Evolutionary conservation across 2,113 vertebrate genomes (phyloP).

Genomic region (Grammomys surdaster): DNA sequence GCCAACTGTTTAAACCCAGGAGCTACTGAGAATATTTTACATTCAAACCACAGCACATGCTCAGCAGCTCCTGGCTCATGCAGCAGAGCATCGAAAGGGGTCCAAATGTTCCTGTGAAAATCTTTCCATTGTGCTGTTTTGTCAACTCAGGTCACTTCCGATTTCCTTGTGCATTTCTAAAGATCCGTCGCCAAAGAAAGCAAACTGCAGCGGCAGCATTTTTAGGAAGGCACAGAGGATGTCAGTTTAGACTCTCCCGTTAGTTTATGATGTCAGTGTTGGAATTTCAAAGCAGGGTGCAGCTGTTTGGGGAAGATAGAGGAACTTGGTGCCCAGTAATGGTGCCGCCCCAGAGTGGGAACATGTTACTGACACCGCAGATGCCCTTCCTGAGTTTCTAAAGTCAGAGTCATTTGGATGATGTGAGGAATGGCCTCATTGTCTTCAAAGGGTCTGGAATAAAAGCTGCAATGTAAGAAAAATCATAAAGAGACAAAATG

Average conservation of each 20-base stretch:
- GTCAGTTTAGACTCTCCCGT: neutral
- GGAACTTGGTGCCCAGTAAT: neutral
- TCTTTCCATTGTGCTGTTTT: neutral
- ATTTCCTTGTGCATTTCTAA: neutral
- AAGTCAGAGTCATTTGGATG: neutral
- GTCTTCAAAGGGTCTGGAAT: constrained; percentile 15
- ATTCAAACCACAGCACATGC: too few species aligned
- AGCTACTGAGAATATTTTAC: neutral
- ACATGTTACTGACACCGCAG: neutral
- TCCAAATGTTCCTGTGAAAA: neutral
- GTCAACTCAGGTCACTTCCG: neutral
- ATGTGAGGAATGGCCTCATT: neutral
- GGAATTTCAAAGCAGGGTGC: neutral
- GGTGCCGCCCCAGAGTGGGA: neutral
- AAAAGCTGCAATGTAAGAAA: constrained; percentile 20
- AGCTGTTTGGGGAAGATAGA: neutral
- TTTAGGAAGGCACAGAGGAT: neutral
- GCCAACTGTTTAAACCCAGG: neutral
- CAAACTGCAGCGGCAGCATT: neutral
- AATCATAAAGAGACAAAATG: neutral
- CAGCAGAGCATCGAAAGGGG: neutral
- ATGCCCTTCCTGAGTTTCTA: neutral
- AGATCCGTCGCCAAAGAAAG: neutral
- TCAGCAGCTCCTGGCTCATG: neutral
- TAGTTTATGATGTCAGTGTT: neutral